Percentiles rank a stretch among this genome's conserved stretches.
These are phyloP conservation scores for Prunella fulvescens DNA, from an alignment of 2,113 vertebrate species.

Conservation along the genomic window DNA sequence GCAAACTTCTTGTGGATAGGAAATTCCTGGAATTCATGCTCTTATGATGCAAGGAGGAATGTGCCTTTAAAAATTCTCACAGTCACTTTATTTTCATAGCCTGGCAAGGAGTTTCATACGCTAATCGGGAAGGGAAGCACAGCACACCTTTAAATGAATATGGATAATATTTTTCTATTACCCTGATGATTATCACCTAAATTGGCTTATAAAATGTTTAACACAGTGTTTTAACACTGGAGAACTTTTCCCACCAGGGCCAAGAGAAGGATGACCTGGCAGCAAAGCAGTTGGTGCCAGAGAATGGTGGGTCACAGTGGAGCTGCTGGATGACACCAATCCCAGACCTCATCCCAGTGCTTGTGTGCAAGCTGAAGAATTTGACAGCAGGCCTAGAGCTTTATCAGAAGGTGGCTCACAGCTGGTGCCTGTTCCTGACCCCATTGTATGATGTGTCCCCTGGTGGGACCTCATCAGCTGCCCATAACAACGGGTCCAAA, in stretches of 20 bases:
- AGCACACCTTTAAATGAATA: slow-evolving; percentile 1
- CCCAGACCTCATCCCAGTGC: not conserved
- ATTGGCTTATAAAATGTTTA: not conserved
- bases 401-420: not conserved
- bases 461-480: not conserved
- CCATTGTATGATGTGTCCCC: rapidly evolving
- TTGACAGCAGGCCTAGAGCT: not conserved
- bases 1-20: slow-evolving; percentile 31
- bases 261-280: not conserved
- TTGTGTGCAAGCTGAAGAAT: not conserved
- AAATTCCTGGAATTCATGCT: slow-evolving; percentile 64
- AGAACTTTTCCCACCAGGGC: not conserved
- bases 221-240: not conserved
- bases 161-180: slow-evolving; percentile 12
- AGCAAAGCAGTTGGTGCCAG: not conserved
- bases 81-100: not conserved
- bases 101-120: not conserved
- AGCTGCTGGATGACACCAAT: not conserved
- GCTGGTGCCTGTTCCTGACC: not conserved
- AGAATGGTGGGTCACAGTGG: not conserved
- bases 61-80: slow-evolving; percentile 14
- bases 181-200: not conserved
- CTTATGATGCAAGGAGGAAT: not conserved
- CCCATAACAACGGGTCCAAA: not conserved
- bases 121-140: not conserved